Conservation (phyloP, 2,888 invertebrate genomes). For the Apodemia zela region DNA sequence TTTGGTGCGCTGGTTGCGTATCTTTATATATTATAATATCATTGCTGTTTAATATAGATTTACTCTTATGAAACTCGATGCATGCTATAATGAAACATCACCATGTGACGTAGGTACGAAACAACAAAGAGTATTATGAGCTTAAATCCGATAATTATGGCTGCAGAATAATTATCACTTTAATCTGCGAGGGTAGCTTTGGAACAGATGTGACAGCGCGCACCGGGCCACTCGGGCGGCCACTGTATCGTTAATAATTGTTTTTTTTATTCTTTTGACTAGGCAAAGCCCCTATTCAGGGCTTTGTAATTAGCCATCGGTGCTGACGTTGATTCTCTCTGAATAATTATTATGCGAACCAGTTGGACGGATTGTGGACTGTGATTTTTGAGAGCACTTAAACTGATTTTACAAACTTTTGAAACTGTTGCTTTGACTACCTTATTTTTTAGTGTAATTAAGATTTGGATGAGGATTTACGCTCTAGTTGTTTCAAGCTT, state of each 20-base stretch:
- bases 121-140: slow-evolving; percentile 44
- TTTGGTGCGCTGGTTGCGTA: too few species aligned
- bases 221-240: slow-evolving; percentile 74
- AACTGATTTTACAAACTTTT: slow-evolving; percentile 27
- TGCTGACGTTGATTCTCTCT: slow-evolving; percentile 63
- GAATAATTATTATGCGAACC: slow-evolving; percentile 62
- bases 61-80: slow-evolving; percentile 2
- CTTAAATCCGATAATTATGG: slow-evolving; percentile 75
- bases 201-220: slow-evolving; percentile 70
- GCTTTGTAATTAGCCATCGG: slow-evolving; percentile 74
- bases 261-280: slow-evolving; percentile 63
- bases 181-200: slow-evolving; percentile 63
- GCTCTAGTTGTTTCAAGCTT: background rate
- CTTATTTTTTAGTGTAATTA: slow-evolving; percentile 10
- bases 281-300: slow-evolving; percentile 66
- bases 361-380: slow-evolving; percentile 43
- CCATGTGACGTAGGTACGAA: slow-evolving; percentile 34
- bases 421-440: slow-evolving; percentile 21
- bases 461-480: background rate
- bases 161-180: slow-evolving; percentile 74
- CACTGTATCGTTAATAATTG: slow-evolving; percentile 78
- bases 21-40: too few species aligned
- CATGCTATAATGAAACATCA: slow-evolving; percentile 24
- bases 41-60: too few species aligned
- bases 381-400: slow-evolving; percentile 42